phyloP scores from a whole-genome alignment of 2,113 vertebrate genomes.

The Girardinichthys multiradiatus region DNA sequence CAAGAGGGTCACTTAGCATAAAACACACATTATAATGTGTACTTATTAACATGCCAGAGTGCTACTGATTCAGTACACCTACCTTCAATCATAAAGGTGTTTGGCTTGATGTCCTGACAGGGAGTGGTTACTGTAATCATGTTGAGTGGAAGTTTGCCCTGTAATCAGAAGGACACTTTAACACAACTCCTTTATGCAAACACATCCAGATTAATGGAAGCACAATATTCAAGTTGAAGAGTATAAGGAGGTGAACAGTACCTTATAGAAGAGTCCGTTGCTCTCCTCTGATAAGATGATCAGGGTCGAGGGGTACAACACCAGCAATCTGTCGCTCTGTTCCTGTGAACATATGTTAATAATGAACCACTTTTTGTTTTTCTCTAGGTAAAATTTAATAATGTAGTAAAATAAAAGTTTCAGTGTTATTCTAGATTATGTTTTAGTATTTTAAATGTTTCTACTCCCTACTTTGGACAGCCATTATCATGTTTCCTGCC shows the following conservation, averaged over 20 bases:
- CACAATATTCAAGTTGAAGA: neutral
- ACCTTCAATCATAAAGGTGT: constrained; percentile 95
- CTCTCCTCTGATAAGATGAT: constrained; percentile 91
- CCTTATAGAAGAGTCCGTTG: constrained; percentile 89
- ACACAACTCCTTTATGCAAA: constrained; percentile 19
- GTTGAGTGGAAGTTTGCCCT: constrained; percentile 95
- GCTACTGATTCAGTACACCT: constrained; percentile 22
- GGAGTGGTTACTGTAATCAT: constrained; percentile 88
- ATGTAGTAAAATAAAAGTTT: neutral
- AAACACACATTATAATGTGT: constrained; percentile 45
- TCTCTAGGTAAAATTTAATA: neutral
- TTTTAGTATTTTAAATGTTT: neutral
- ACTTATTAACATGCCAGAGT: constrained; percentile 26
- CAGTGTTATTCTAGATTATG: neutral
- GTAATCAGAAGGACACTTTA: constrained; percentile 49
- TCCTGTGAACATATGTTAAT: constrained; percentile 77
- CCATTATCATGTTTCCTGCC: neutral
- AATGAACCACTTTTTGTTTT: neutral
- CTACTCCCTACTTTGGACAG: neutral
- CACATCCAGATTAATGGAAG: neutral
- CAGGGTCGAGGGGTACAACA: constrained; percentile 89
- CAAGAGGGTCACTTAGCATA: constrained; percentile 40
- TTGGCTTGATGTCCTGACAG: constrained; percentile 86
- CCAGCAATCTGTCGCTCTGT: constrained; percentile 87
- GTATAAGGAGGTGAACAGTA: constrained; percentile 50